Evolutionary conservation across 2,113 vertebrate species (phyloP).

Genomic region (Micromys minutus): DNA sequence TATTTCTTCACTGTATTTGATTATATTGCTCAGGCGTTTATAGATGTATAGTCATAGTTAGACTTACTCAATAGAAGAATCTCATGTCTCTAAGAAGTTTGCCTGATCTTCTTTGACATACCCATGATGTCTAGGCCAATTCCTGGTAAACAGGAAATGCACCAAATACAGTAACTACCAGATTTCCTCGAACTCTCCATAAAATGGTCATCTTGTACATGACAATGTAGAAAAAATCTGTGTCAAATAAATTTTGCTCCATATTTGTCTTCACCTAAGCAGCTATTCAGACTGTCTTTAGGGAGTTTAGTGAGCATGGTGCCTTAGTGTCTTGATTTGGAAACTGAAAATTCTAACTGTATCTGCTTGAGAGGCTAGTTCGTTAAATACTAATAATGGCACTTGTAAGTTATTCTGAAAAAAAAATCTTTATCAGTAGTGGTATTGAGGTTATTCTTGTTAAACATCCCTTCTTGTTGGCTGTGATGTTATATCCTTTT

Average conservation of each 20-base stretch:
- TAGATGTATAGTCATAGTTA: background rate
- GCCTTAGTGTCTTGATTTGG: background rate
- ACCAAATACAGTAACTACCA: background rate
- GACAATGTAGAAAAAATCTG: background rate
- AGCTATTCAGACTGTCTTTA: background rate
- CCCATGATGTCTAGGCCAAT: too few relatives aligned
- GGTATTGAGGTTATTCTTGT: background rate
- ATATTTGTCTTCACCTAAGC: background rate
- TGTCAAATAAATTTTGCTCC: background rate
- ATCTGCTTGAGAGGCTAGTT: background rate
- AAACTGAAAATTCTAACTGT: background rate
- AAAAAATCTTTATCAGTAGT: background rate
- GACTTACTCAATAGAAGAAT: background rate
- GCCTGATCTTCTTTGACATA: background rate
- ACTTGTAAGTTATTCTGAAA: slow-evolving; percentile 6
- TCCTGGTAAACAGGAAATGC: background rate
- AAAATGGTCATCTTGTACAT: background rate
- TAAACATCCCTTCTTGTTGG: background rate
- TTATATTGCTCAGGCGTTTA: background rate
- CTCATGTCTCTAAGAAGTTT: background rate
- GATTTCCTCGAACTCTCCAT: background rate
- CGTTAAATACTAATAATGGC: too few relatives aligned
- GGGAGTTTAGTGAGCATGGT: background rate
- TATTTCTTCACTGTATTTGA: too few relatives aligned
- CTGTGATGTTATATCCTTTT: background rate